These are phyloP conservation scores for Cataglyphis cursor DNA, from an alignment of 2,888 invertebrate genomes.

Conservation along the genomic window DNA sequence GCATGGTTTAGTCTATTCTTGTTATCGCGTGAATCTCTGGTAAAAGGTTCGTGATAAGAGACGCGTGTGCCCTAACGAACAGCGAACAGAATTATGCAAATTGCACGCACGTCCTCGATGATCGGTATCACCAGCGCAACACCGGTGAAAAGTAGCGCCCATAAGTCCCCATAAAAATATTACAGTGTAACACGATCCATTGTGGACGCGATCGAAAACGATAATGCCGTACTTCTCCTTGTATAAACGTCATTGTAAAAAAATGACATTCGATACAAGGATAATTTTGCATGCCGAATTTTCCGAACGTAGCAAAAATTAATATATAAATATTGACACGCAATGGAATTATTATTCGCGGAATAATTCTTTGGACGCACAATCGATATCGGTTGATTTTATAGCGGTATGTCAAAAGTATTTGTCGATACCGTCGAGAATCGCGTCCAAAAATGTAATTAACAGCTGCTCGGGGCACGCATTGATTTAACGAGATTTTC, in stretches of 20 bases:
- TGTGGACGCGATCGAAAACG: conserved; percentile 27
- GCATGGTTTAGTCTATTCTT: conserved; percentile 21
- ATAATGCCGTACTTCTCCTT: conserved; percentile 27
- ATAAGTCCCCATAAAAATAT: conserved; percentile 49
- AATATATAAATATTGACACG: conserved; percentile 17
- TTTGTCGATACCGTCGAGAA: conserved; percentile 37
- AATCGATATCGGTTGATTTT: conserved; percentile 28
- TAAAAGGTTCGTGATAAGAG: conserved; percentile 22
- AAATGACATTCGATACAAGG: conserved; percentile 2
- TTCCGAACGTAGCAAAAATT: background rate
- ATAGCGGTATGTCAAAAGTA: conserved; percentile 18
- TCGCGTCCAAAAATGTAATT: conserved; percentile 39
- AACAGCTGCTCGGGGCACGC: conserved; percentile 48
- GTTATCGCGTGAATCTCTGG: background rate
- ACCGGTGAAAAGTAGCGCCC: conserved; percentile 3
- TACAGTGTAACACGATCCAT: conserved; percentile 46
- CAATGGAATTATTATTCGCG: conserved; percentile 31
- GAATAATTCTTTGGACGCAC: conserved; percentile 21
- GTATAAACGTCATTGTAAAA: conserved; percentile 2
- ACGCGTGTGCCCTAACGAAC: conserved; percentile 6
- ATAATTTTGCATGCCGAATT: conserved; percentile 34
- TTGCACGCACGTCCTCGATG: conserved; percentile 46
- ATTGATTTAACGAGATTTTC: conserved; percentile 53
- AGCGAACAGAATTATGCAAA: conserved; percentile 57
- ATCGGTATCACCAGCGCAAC: conserved; percentile 35